Evolutionary conservation across 2,797 vertebrate species (phyloP), one percentile per base, ranked within the genome.

Genomic region (Ataeniobius toweri): DNA sequence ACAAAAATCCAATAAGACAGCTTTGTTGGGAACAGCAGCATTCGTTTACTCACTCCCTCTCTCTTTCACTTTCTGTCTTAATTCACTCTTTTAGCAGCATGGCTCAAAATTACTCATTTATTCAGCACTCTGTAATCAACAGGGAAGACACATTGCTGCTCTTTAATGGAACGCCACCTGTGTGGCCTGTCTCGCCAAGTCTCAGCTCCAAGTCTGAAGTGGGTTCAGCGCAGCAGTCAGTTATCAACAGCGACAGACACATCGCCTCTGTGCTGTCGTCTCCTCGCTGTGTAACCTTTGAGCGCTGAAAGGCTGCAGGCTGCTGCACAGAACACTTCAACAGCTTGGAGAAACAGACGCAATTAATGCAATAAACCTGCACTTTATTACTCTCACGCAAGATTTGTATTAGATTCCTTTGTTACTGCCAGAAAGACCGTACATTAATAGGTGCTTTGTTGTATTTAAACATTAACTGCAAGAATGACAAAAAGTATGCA

Each of bases 1-100:
- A 83, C 83, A 48, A 68, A 88, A 90, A 94, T 94, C 90, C 93
- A 95, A 93, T 95, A 93, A 93, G 86, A 89, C 78, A 79, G 88
- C 91, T 88, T 88, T 80, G 72, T 74, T 89, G 78, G 74, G 73
- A 91, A 80, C 84, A 76, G 79, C 82, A 48, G 78, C 82, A 39
- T 74, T 63, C 26, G 0, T 81, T 77, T 83, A 26, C n/a, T 70
- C 80, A 41, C 31, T 61, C 63, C 24, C 69, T 61, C n/a, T 18
- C 26, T 36, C 51, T 67, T 36, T 65, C 46, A 74, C 78, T 80
- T 74, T 80, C 79, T 75, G 65, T 78, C 71, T 68, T 13, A 68
- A 44, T 68, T 75, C 80, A 50, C 75, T 55, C 2, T 3, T 70
- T 58, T 65, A 24, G 79, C 81, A 80, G 81, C 71, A 0, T 51